Percentiles rank a stretch among this genome's conserved stretches.
phyloP scores from a whole-genome alignment of 2,113 vertebrate species.

The Oplegnathus fasciatus region DNA sequence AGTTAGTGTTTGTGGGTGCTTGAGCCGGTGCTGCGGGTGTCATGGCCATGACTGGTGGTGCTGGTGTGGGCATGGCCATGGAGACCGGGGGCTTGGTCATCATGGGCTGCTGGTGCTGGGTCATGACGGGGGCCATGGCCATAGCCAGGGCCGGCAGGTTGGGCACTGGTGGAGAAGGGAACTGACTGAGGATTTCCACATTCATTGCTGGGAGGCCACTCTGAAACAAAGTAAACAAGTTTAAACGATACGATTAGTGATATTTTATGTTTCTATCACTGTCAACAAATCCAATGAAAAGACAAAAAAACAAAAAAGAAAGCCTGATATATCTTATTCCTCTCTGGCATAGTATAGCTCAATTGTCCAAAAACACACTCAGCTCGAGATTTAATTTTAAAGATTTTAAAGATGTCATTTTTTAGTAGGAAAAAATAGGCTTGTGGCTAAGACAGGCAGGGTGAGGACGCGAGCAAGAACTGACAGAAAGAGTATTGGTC shows the following conservation, averaged over 20 bases:
- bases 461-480: background rate
- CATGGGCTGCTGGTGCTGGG: slow-evolving; percentile 87
- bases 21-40: slow-evolving; percentile 62
- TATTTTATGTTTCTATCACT: background rate
- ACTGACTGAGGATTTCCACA: slow-evolving; percentile 93
- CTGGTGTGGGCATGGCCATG: slow-evolving; percentile 86
- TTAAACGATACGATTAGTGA: background rate
- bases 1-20: slow-evolving; percentile 74
- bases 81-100: slow-evolving; percentile 84
- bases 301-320: background rate
- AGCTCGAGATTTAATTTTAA: background rate
- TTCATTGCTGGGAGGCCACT: slow-evolving; percentile 93
- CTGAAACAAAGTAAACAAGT: slow-evolving; percentile 77
- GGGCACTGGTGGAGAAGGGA: slow-evolving; percentile 93
- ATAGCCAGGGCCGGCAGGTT: slow-evolving; percentile 90
- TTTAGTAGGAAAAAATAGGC: background rate
- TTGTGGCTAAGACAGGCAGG: background rate
- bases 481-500: background rate
- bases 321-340: background rate
- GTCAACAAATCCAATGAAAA: background rate
- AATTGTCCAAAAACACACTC: background rate
- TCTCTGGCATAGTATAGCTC: background rate
- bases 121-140: slow-evolving; percentile 86
- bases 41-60: slow-evolving; percentile 78
- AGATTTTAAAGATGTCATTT: background rate